Conservation (phyloP, 2,888 invertebrate species). For the Euclidia mi region DNA sequence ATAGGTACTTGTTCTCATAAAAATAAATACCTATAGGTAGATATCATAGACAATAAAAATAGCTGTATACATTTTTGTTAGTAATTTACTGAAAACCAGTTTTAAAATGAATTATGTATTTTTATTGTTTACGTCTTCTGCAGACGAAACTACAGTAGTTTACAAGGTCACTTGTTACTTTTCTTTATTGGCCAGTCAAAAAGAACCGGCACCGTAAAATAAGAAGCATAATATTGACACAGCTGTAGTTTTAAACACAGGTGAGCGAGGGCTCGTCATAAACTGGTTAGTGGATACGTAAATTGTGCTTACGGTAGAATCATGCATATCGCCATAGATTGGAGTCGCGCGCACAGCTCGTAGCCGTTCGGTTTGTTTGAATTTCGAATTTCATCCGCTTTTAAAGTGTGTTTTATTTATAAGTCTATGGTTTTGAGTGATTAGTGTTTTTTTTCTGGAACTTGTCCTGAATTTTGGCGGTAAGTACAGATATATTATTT, state of each 20-base stretch:
- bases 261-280: constrained; percentile 58
- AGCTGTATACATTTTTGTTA: too few species aligned
- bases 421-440: constrained; percentile 41
- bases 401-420: constrained; percentile 37
- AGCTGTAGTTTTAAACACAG: constrained; percentile 40
- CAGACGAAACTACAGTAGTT: constrained; percentile 43
- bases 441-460: constrained; percentile 47
- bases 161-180: constrained; percentile 53
- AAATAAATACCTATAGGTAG: too few species aligned
- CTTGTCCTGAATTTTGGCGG: constrained; percentile 40
- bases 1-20: too few species aligned
- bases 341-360: constrained; percentile 73
- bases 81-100: not conserved
- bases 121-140: constrained; percentile 45
- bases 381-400: constrained; percentile 49
- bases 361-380: constrained; percentile 59
- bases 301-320: constrained; percentile 72
- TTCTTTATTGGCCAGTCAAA: constrained; percentile 48
- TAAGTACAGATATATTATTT: too few species aligned
- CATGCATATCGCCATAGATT: constrained; percentile 76
- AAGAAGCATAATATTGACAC: constrained; percentile 47
- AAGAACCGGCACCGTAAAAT: constrained; percentile 39
- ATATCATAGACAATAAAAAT: too few species aligned
- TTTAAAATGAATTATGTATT: constrained; percentile 22
- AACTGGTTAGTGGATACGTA: constrained; percentile 70